Conservation (phyloP, 2,888 invertebrate species). For the Molanna angustata region DNA sequence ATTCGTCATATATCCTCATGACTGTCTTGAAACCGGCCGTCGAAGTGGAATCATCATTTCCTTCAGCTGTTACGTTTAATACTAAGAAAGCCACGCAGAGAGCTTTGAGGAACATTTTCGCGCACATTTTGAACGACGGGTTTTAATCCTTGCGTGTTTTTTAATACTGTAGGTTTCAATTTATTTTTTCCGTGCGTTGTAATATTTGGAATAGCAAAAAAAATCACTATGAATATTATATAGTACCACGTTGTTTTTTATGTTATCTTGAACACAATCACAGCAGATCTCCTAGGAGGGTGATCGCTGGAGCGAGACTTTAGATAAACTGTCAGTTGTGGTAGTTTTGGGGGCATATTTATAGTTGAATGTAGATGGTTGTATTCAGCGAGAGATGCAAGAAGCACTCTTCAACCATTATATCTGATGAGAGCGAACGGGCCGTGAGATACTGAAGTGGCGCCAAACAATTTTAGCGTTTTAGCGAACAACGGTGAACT, state of each 20-base stretch:
- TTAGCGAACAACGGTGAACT: too few species aligned
- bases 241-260: background rate
- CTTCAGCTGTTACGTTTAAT: slow-evolving; percentile 35
- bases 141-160: too few species aligned
- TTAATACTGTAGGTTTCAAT: too few species aligned
- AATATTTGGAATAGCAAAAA: background rate
- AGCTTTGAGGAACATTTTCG: slow-evolving; percentile 33
- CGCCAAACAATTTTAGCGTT: too few species aligned
- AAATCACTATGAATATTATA: background rate
- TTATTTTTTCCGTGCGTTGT: slow-evolving; percentile 1
- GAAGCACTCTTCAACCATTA: background rate
- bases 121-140: slow-evolving; percentile 13
- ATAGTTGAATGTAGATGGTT: slow-evolving; percentile 20
- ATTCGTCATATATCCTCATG: slow-evolving; percentile 75
- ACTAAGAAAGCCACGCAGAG: slow-evolving; percentile 40
- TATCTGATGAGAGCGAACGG: slow-evolving; percentile 11
- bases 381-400: slow-evolving; percentile 13
- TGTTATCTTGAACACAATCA: slow-evolving; percentile 3
- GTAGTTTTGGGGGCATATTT: slow-evolving; percentile 21
- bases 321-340: slow-evolving; percentile 22
- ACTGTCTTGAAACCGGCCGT: slow-evolving; percentile 63
- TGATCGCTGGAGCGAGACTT: slow-evolving; percentile 26
- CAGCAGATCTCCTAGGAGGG: slow-evolving; percentile 15
- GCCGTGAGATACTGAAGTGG: slow-evolving; percentile 18
- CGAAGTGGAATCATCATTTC: slow-evolving; percentile 41